Conservation (phyloP, 2,888 invertebrate genomes). For the Panzeria rudis region DNA sequence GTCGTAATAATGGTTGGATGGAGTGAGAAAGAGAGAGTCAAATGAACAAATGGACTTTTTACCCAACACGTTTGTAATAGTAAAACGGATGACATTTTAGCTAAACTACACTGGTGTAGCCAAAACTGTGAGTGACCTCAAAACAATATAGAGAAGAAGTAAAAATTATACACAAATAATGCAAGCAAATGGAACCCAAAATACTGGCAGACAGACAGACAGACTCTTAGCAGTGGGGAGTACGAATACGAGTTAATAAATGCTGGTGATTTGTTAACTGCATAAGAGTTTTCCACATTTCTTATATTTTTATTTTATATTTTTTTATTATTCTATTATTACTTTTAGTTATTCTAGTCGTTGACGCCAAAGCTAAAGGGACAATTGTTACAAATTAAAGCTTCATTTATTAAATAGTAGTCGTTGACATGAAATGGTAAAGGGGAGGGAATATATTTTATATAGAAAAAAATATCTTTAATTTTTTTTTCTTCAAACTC, state of each 20-base stretch:
- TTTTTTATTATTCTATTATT: constrained; percentile 1
- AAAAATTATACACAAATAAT: constrained; percentile 35
- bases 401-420: constrained; percentile 62
- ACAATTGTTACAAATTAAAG: constrained; percentile 71
- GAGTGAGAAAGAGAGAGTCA: constrained; percentile 19
- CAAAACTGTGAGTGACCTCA: constrained; percentile 44
- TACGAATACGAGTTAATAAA: constrained; percentile 63
- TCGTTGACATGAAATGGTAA: constrained; percentile 29
- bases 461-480: constrained; percentile 16
- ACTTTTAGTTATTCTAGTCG: constrained; percentile 8
- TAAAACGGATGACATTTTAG: constrained; percentile 41
- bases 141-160: constrained; percentile 28
- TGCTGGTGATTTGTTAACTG: constrained; percentile 73
- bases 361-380: constrained; percentile 55
- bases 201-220: constrained; percentile 16
- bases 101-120: constrained; percentile 19
- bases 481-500: constrained; percentile 6
- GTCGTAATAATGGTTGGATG: constrained; percentile 40
- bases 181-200: constrained; percentile 29
- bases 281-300: constrained; percentile 57
- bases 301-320: neutral
- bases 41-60: constrained; percentile 59
- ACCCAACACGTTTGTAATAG: constrained; percentile 65
- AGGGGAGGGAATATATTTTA: constrained; percentile 3
- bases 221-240: constrained; percentile 13